Percentiles rank a stretch among this genome's conserved stretches.
phyloP scores from a whole-genome alignment of 2,888 invertebrate genomes.

The Dinocampus coccinellae region DNA sequence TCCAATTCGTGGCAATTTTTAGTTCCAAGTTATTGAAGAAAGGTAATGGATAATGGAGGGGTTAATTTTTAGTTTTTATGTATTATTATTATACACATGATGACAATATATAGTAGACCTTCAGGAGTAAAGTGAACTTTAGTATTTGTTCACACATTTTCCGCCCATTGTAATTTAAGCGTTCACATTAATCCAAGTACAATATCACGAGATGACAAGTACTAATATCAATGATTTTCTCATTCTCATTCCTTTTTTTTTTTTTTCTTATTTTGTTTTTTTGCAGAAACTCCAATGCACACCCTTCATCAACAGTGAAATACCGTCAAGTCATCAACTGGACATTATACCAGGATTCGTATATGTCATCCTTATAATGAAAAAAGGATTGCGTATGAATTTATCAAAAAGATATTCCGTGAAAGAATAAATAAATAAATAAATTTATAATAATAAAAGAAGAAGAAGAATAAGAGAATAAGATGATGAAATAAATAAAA shows the following conservation, averaged over 20 bases:
- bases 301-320: neutral
- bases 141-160: conserved; percentile 6
- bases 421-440: neutral
- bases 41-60: no score
- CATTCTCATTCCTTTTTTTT: neutral
- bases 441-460: no score
- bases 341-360: neutral
- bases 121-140: conserved; percentile 19
- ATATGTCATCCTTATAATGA: conserved; percentile 13
- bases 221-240: conserved; percentile 20
- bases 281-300: neutral
- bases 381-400: conserved; percentile 1
- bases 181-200: neutral
- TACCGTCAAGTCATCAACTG: conserved; percentile 1
- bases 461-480: no score
- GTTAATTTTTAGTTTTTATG: no score
- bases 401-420: neutral
- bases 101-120: neutral
- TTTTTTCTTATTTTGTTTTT: neutral
- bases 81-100: neutral
- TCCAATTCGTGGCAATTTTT: no score
- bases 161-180: conserved; percentile 15
- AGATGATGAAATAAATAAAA: no score
- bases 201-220: conserved; percentile 32
- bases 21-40: no score